A percentile compares a stretch with the other conserved stretches of the same genome.
phyloP scores from a whole-genome alignment of 2,113 vertebrate species.

The Tenrec ecaudatus region DNA sequence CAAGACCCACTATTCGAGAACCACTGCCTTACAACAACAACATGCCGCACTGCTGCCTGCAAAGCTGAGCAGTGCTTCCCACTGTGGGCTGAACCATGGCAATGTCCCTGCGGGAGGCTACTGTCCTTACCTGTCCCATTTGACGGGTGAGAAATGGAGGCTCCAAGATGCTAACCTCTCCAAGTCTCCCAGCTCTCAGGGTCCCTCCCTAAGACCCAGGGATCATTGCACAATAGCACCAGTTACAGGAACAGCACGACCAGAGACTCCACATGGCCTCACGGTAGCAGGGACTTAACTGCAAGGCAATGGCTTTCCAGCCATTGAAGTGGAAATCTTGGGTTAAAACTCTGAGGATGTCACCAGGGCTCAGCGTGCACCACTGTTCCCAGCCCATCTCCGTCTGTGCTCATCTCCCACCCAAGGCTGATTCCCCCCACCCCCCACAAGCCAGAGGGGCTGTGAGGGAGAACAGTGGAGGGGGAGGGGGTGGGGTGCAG shows the following conservation, averaged over 20 bases:
- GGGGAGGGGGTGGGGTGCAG: background rate
- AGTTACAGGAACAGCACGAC: fast-evolving
- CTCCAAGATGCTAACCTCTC: background rate
- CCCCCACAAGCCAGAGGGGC: background rate
- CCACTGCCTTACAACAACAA: no score
- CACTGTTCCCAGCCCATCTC: background rate
- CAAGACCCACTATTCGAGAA: no score
- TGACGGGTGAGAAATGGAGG: background rate
- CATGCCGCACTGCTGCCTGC: no score
- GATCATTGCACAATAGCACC: background rate
- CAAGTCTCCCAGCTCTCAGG: background rate
- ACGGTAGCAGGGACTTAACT: background rate
- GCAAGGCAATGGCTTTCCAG: background rate
- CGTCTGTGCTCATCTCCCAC: background rate
- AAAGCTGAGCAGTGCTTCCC: no score
- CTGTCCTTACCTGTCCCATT: background rate
- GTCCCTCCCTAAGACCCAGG: background rate
- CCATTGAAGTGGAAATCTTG: background rate
- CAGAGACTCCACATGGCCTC: background rate
- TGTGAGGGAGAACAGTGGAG: no score
- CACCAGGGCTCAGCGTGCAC: background rate
- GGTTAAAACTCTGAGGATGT: background rate
- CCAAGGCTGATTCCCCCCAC: background rate
- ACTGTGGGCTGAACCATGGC: no score
- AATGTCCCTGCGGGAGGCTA: background rate